Evolutionary conservation across 2,888 invertebrate species (phyloP).

Genomic region (Apomyelois bistriatella): DNA sequence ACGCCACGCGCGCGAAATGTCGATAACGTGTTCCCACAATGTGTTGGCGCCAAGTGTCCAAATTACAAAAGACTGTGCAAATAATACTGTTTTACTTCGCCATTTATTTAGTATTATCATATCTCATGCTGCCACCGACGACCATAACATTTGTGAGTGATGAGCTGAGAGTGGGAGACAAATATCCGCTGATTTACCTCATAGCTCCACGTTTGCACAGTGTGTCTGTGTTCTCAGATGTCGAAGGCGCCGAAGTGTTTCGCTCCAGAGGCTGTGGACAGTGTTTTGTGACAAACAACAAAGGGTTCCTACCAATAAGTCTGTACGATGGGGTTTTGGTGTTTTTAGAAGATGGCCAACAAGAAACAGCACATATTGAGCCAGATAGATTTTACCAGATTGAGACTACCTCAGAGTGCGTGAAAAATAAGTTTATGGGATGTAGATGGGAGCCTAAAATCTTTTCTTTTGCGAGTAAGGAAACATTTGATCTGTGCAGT

Average conservation of each 20-base stretch:
- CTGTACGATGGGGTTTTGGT: constrained; percentile 52
- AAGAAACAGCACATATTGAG: constrained; percentile 34
- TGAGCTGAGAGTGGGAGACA: constrained; percentile 42
- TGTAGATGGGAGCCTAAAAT: constrained; percentile 41
- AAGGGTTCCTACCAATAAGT: constrained; percentile 46
- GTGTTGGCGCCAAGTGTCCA: constrained; percentile 47
- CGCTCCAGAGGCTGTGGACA: constrained; percentile 35
- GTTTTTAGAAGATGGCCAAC: constrained; percentile 25
- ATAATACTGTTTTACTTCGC: constrained; percentile 38
- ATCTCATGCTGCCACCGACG: constrained; percentile 32
- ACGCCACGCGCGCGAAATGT: constrained; percentile 15
- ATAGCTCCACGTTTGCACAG: constrained; percentile 31
- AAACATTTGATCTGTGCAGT: constrained; percentile 33
- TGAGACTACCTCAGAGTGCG: constrained; percentile 34
- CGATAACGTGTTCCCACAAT: constrained; percentile 33
- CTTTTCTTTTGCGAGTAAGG: constrained; percentile 33
- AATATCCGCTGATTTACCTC: constrained; percentile 46
- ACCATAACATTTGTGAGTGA: constrained; percentile 41
- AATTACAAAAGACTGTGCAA: constrained; percentile 39
- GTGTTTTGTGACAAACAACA: constrained; percentile 56
- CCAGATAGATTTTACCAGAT: constrained; percentile 43
- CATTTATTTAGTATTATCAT: constrained; percentile 38
- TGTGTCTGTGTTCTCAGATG: constrained; percentile 40
- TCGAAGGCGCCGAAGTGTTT: constrained; percentile 47
- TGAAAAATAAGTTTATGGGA: constrained; percentile 35